Percentiles rank a stretch among this genome's conserved stretches.
These are phyloP conservation scores for Tetraneura akinire DNA, from an alignment of 1,140 invertebrate species.

Conservation along the genomic window DNA sequence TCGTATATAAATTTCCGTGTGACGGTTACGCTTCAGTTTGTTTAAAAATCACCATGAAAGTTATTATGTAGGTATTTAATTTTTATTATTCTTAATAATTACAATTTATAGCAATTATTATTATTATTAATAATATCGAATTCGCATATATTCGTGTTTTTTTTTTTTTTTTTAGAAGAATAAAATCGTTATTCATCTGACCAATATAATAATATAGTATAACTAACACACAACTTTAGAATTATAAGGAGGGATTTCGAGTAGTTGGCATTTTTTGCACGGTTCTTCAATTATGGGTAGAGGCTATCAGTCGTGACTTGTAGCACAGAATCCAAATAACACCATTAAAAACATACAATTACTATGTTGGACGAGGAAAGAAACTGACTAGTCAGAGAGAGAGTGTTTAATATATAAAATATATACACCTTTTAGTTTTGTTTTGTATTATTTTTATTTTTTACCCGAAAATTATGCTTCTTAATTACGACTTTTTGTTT, in stretches of 20 bases:
- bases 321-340: slow-evolving; percentile 36
- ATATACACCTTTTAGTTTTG: slow-evolving; percentile 8
- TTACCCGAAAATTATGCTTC: slow-evolving; percentile 2
- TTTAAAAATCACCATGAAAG: no score
- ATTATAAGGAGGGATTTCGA: background rate
- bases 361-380: background rate
- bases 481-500: slow-evolving; percentile 46
- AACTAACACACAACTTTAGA: background rate
- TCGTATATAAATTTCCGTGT: no score
- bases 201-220: slow-evolving; percentile 24
- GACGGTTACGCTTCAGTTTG: no score
- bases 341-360: slow-evolving; percentile 33
- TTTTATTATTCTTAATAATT: no score
- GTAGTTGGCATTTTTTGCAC: slow-evolving; percentile 36
- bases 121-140: no score
- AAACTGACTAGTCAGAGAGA: background rate
- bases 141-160: no score
- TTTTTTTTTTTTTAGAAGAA: no score
- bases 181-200: no score
- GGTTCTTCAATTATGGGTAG: slow-evolving; percentile 16
- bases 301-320: background rate
- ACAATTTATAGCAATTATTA: no score
- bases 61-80: no score
- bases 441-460: background rate
- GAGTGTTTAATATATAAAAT: no score